Base-by-base conservation (phyloP, 2,888 invertebrate species). In the Hydrotaea cyrtoneurina region DNA sequence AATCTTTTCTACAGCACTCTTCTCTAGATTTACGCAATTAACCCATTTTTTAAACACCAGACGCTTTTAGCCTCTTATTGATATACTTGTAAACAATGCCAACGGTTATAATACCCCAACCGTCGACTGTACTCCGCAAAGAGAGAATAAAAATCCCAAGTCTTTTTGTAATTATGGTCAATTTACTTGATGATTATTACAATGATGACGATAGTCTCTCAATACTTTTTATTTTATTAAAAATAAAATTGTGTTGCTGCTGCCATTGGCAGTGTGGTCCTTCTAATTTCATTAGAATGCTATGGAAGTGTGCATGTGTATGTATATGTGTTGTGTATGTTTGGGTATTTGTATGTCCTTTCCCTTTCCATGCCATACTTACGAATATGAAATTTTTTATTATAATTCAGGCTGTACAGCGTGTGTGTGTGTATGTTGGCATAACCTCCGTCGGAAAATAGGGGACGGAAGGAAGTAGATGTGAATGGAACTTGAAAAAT, bases 131-230 rank as follows among this genome's bases (percentile, higher is more conserved):
- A 17, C 19, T 53, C 17, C 13, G 7, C 8, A 53, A 53, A 53
- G 15, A n/a, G 53, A 53, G 1, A 19, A 17, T 0, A 55, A 5
- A 8, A 55, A 55, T 7, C 19, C 21, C 55, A 19, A 19, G 17
- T 5, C 21, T 8, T 23, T 50, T 69, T 69, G 50, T 69, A 69
- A 69, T 69, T 69, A 69, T 69, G 69, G 69, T 69, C 69, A 69
- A 69, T 69, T 69, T 23, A 69, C 23, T 23, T 46, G 69, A 69
- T 69, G 69, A 69, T 69, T 21, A 69, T 69, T 43, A 39, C 17
- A 10, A 64, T 64, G 64, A 69, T 69, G 46, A 43, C 26, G 8
- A 21, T 69, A 23, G 46, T 69, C 50, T 69, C 23, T 69, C 69
- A 69, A 69, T 69, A 50, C 23, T 50, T 69, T 64, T 19, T 39